Evolutionary conservation across 2,113 vertebrate genomes (phyloP), one percentile per base, ranked within the genome.

Genomic region (Eleginops maclovinus): DNA sequence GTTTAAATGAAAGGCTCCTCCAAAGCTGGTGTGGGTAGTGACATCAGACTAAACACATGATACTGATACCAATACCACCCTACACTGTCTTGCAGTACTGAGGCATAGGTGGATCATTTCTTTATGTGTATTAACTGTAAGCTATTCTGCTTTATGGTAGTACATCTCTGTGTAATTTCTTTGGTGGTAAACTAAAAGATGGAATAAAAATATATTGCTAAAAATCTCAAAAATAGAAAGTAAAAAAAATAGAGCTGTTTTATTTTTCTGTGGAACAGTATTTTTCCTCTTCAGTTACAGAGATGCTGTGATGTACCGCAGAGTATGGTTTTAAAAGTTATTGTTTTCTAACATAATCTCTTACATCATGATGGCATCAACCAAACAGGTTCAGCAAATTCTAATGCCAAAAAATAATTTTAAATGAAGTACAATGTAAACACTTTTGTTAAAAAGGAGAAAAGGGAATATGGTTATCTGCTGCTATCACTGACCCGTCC

Each of bases 41-140:
- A 84, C 69, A 75, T 85, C 54, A 79, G 75, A 83, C 56, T 69
- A 46, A 82, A 76, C 15, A 81, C 64, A 66, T 6, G 70, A 81
- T 67, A 84, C 77, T 55, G 75, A 87, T 80, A 69, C 64, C 44
- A 73, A 81, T 82, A 79, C 85, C 56, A 50, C 55, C 76, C 54
- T n/a, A 78, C 66, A 17, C 17, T 74, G 41, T 31, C n/a, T 14
- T 64, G 10, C 9, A 31, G 72, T 53, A 50, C 49, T 51, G 17
- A 50, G 19, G 28, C 63, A 24, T 16, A 40, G 44, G 10, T 36
- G 36, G 59, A 72, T n/a, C 9, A 22, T 40, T n/a, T 2, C 17
- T 63, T 68, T 44, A 31, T 4, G 19, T 21, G 26, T 21, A 67
- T 67, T 14, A 22, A 58, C 44, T 40, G n/a, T 28, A n/a, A 75